Evolutionary conservation across 2,797 vertebrate genomes (phyloP).

Genomic region (Monodelphis domestica): DNA sequence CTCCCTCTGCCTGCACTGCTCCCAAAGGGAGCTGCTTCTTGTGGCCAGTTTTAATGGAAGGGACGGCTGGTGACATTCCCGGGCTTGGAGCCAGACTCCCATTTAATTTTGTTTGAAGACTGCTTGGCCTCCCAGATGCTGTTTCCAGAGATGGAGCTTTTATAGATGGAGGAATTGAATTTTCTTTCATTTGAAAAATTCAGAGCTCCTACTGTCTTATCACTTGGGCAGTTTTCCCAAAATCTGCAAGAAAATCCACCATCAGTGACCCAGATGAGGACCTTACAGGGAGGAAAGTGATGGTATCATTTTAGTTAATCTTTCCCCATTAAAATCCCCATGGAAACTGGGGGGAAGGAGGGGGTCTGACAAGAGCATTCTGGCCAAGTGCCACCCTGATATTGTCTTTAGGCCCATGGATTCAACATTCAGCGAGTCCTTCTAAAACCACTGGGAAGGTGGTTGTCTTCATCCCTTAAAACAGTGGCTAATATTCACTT

Average conservation of each 20-base stretch:
- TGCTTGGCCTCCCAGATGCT: constrained; percentile 23
- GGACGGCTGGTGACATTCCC: constrained; percentile 3
- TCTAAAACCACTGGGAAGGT: constrained; percentile 1
- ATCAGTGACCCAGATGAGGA: not conserved
- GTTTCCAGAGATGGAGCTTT: constrained; percentile 49
- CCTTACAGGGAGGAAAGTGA: constrained; percentile 32
- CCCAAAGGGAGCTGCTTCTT: not conserved
- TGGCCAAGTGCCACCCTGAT: constrained; percentile 10
- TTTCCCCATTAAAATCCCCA: not conserved
- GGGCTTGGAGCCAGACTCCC: constrained; percentile 11
- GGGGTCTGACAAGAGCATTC: not conserved
- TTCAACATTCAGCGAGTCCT: not conserved
- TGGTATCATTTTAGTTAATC: constrained; percentile 23
- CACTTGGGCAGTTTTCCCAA: constrained; percentile 8
- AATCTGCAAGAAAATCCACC: not conserved
- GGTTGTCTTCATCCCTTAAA: not conserved
- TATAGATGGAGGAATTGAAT: constrained; percentile 44
- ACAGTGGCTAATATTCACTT: constrained; percentile 15
- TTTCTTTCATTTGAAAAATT: constrained; percentile 47
- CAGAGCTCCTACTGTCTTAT: constrained; percentile 43
- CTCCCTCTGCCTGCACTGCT: not conserved
- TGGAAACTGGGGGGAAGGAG: not conserved
- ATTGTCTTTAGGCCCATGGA: not conserved
- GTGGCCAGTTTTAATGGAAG: not conserved
- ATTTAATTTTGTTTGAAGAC: constrained; percentile 43